Evolutionary conservation across 2,113 vertebrate species (phyloP).

Genomic region (Mormoops blainvillei): DNA sequence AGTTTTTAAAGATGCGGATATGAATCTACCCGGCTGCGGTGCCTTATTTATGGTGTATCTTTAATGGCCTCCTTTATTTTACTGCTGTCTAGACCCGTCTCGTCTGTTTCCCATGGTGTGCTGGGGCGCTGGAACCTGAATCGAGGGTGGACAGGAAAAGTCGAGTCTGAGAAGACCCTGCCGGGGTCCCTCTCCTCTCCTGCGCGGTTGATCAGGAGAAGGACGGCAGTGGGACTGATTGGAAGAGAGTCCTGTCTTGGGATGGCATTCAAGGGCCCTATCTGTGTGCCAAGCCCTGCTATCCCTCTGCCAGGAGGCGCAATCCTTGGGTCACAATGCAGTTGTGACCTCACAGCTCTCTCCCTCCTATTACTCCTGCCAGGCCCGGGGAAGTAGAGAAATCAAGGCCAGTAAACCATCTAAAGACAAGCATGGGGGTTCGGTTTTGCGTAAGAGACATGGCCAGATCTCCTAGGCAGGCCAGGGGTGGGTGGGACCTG

Average conservation of each 20-base stretch:
- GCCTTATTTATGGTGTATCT: neutral
- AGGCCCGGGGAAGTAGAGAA: neutral
- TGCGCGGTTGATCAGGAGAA: neutral
- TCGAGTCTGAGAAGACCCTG: neutral
- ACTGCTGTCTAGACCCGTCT: neutral
- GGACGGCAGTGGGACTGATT: neutral
- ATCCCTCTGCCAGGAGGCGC: neutral
- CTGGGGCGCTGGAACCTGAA: neutral
- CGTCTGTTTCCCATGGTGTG: neutral
- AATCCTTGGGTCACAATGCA: slow-evolving; percentile 35
- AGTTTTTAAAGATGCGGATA: neutral
- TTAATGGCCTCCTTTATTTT: neutral
- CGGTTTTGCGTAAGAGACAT: slow-evolving; percentile 8
- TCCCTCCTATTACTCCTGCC: neutral
- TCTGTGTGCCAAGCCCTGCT: neutral
- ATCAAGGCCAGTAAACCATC: slow-evolving; percentile 15
- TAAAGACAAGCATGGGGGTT: neutral
- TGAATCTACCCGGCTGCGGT: neutral
- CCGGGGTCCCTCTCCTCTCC: neutral
- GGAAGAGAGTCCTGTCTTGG: neutral
- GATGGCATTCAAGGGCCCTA: too few species aligned
- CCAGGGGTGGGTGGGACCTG: neutral
- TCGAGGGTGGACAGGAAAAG: neutral
- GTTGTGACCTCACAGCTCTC: slow-evolving; percentile 18
- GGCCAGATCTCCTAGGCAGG: neutral